A percentile compares a stretch with the other conserved stretches of the same genome.
Evolutionary conservation across 2,113 vertebrate genomes (phyloP).

Genomic region (Rhinolophus ferrumequinum): DNA sequence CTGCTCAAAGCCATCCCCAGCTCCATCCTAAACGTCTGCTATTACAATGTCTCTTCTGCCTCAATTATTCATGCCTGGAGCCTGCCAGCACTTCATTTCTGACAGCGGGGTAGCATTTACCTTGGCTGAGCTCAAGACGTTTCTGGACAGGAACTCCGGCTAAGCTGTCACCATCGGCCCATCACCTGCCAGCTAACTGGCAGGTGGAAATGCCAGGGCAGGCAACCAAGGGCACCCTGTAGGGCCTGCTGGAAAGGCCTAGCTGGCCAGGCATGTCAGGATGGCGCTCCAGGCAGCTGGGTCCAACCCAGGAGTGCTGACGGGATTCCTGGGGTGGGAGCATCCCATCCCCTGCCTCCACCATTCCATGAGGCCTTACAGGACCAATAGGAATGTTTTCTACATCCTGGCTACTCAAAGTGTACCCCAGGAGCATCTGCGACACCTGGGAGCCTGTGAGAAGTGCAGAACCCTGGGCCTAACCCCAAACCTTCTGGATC

Average conservation of each 20-base stretch:
- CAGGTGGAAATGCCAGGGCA: slow-evolving; percentile 55
- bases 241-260: neutral
- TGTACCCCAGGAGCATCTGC: no score
- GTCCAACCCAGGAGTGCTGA: neutral
- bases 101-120: slow-evolving; percentile 64
- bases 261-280: neutral
- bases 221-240: slow-evolving; percentile 27
- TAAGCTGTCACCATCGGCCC: slow-evolving; percentile 60
- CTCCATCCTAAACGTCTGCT: neutral
- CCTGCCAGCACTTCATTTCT: slow-evolving; percentile 25
- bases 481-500: neutral
- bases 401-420: neutral
- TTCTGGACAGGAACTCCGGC: slow-evolving; percentile 65
- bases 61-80: neutral
- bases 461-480: neutral
- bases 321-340: neutral
- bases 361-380: neutral
- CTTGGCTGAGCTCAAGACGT: slow-evolving; percentile 62
- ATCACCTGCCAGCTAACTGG: slow-evolving; percentile 71
- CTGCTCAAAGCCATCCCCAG: neutral
- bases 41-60: neutral
- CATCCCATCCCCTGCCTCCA: neutral
- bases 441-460: neutral
- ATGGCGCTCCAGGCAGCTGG: neutral
- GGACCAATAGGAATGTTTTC: neutral